Percentiles rank a stretch among this genome's conserved stretches.
phyloP scores from a whole-genome alignment of 2,888 invertebrate genomes.

The Panorpa germanica region DNA sequence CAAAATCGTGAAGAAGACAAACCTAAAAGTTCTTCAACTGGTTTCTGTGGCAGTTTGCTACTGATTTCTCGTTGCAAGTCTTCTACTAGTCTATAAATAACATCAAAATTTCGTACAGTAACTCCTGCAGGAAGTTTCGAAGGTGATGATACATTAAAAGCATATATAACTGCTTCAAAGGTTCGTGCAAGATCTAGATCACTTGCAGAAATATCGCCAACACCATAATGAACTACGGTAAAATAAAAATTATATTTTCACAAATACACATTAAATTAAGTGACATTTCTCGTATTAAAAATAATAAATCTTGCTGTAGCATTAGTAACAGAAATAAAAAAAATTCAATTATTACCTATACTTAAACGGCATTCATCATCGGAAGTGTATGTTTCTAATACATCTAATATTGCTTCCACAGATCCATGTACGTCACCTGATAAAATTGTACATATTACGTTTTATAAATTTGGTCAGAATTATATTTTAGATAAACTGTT shows the following conservation, averaged over 20 bases:
- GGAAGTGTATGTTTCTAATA: conserved; percentile 70
- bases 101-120: conserved; percentile 50
- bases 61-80: conserved; percentile 68
- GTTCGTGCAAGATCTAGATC: conserved; percentile 67
- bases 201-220: conserved; percentile 66
- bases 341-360: conserved; percentile 80
- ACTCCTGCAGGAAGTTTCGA: conserved; percentile 26
- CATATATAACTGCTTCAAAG: conserved; percentile 67
- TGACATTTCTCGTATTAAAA: too few relatives aligned
- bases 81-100: conserved; percentile 87
- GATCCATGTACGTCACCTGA: conserved; percentile 89
- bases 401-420: conserved; percentile 85
- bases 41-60: conserved; percentile 43
- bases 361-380: conserved; percentile 54
- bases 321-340: conserved; percentile 66
- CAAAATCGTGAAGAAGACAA: conserved; percentile 14
- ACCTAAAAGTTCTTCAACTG: conserved; percentile 64
- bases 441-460: conserved; percentile 4
- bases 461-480: not conserved
- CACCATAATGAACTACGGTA: conserved; percentile 77
- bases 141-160: conserved; percentile 58
- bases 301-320: too few relatives aligned
- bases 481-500: conserved; percentile 18
- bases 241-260: too few relatives aligned
- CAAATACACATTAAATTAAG: too few relatives aligned